Conservation (phyloP, 2,888 invertebrate genomes). For the Chaitophorus viminalis region DNA sequence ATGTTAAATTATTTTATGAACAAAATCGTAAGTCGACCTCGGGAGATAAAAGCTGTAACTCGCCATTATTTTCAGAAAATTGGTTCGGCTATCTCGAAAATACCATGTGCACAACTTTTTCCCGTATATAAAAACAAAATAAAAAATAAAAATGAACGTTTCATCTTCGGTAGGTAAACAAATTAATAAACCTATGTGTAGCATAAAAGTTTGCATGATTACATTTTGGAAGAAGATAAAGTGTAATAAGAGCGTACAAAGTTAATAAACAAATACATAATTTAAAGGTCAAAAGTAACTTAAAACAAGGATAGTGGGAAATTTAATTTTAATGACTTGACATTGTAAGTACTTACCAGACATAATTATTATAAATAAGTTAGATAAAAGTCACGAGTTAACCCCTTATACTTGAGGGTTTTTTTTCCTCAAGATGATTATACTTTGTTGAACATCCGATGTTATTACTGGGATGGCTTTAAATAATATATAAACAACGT, state of each 20-base stretch:
- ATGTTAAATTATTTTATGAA: conserved; percentile 27
- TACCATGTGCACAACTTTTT: conserved; percentile 27
- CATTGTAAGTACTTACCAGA: conserved; percentile 29
- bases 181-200: conserved; percentile 31
- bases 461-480: conserved; percentile 33
- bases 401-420: conserved; percentile 4
- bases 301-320: conserved; percentile 38
- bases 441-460: conserved; percentile 5
- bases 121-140: neutral
- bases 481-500: conserved; percentile 24
- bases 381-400: conserved; percentile 50
- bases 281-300: conserved; percentile 52
- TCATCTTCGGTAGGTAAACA: conserved; percentile 43
- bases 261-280: conserved; percentile 55
- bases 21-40: neutral
- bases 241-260: conserved; percentile 44
- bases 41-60: conserved; percentile 17
- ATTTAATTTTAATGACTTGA: conserved; percentile 54
- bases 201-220: conserved; percentile 49
- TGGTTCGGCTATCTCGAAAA: conserved; percentile 42
- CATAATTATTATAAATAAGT: conserved; percentile 56
- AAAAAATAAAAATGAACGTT: conserved; percentile 19
- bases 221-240: conserved; percentile 44
- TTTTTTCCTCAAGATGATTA: neutral
- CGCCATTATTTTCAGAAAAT: conserved; percentile 41